Evolutionary conservation across 2,113 vertebrate genomes (phyloP), one percentile per base, ranked within the genome.

Genomic region (Oxygymnocypris stewartii): DNA sequence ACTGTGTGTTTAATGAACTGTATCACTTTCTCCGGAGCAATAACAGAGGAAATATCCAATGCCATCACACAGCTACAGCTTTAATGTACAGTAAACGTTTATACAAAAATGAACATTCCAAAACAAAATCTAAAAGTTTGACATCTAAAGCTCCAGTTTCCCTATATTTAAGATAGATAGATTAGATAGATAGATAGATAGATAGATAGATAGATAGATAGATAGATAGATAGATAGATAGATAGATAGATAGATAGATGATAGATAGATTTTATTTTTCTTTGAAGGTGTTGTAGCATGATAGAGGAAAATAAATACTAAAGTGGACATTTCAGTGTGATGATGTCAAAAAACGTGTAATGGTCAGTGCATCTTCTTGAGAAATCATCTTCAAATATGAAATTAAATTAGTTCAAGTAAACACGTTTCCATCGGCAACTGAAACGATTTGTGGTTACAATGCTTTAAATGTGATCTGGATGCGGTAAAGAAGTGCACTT

Each of bases 401-500:
- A 44, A 44, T 25, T 0, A 75, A 77, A 51, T 18, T 9, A 54
- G 18, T 49, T 31, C 3, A 77, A 44, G 4, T 77, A 49, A 51
- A 77, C 14, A 16, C 44, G 28, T 31, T 37, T 77, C 42, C 12
- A 8, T 18, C 25, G 13, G 12, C 25, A 77, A 44, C 2, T 75
- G 20, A 5, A 31, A 35, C 18, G 12, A 71, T 37, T 57, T 0
- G 54, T 57, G 63, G 13, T 25, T 65, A 65, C 7, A 14, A 40
- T 77, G n/a, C 12, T 47, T 54, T 35, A 54, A 77, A 47, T 8
- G 2, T 18, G 23, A 7, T 31, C 6, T 51, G 25, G 1, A 23
- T 6, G 76, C 47, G 9, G 76, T 35, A 12, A 54, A 54, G 44
- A 78, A 23, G 44, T 8, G 42, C 28, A 79, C 94, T 91, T 94